Conservation (phyloP, 2,888 invertebrate species). For the Lacanobia wlatinum region DNA sequence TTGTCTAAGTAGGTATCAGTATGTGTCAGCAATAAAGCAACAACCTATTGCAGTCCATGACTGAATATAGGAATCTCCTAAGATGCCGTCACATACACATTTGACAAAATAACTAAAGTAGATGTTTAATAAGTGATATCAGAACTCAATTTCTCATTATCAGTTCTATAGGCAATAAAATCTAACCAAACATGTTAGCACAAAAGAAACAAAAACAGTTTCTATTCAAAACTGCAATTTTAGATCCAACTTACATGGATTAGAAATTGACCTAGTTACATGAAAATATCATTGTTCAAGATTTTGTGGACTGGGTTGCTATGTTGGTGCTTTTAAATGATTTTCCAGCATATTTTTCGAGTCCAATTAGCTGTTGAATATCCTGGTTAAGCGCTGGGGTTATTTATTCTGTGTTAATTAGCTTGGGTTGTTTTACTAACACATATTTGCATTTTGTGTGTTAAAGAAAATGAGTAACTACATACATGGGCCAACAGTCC, state of each 20-base stretch:
- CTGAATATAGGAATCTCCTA: not conserved
- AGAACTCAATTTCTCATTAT: slow-evolving; percentile 38
- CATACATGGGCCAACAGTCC: not conserved
- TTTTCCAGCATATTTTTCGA: slow-evolving; percentile 4
- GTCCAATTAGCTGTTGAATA: slow-evolving; percentile 6
- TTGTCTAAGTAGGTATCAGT: not conserved
- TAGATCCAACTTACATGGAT: slow-evolving; percentile 74
- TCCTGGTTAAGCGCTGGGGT: slow-evolving; percentile 3
- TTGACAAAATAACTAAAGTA: not conserved
- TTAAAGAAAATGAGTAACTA: slow-evolving; percentile 10
- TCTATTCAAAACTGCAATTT: slow-evolving; percentile 64
- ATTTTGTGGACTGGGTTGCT: slow-evolving; percentile 61
- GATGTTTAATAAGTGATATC: slow-evolving; percentile 2
- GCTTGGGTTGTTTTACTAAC: slow-evolving; percentile 15
- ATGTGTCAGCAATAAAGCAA: not conserved
- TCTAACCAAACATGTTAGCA: slow-evolving; percentile 31
- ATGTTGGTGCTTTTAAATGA: slow-evolving; percentile 33
- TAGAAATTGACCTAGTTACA: slow-evolving; percentile 82
- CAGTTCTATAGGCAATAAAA: slow-evolving; percentile 54
- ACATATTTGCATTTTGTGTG: not conserved
- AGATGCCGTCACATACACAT: not conserved
- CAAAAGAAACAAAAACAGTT: slow-evolving; percentile 38
- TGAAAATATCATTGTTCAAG: slow-evolving; percentile 73
- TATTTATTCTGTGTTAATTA: slow-evolving; percentile 24
- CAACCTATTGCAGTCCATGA: not conserved